Percentiles rank a stretch among this genome's conserved stretches.
Conservation (phyloP, 2,888 invertebrate species). For the Mesorhabditis sp. region DNA sequence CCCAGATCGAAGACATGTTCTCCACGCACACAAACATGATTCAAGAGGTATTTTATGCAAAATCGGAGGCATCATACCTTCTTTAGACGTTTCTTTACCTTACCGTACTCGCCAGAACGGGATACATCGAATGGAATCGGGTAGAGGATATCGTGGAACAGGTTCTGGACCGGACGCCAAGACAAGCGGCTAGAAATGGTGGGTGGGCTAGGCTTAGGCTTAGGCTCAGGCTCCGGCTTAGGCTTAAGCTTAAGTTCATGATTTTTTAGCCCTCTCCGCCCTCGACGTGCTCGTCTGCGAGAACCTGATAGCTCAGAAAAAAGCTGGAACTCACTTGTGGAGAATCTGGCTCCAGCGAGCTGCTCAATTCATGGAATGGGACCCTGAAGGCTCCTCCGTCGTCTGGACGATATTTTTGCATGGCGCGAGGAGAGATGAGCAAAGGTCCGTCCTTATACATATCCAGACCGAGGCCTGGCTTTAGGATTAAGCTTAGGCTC, state of each 20-base stretch:
- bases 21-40: constrained; percentile 12
- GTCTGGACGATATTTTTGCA: constrained; percentile 15
- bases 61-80: not conserved
- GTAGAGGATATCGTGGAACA: constrained; percentile 10
- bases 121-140: constrained; percentile 11
- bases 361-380: constrained; percentile 8
- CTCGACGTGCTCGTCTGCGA: constrained; percentile 1
- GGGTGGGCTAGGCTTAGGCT: not conserved
- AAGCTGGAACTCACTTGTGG: constrained; percentile 9
- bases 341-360: constrained; percentile 1
- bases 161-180: constrained; percentile 12
- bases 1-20: constrained; percentile 12
- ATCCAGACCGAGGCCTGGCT: too few relatives aligned
- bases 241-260: too few relatives aligned
- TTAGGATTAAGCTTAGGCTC: too few relatives aligned
- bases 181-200: constrained; percentile 10
- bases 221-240: not conserved
- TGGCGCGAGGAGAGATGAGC: constrained; percentile 8
- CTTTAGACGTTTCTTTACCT: constrained; percentile 11
- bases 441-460: constrained; percentile 8
- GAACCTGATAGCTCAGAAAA: constrained; percentile 2
- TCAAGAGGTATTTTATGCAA: constrained; percentile 8
- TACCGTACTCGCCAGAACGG: constrained; percentile 11
- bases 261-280: not conserved
- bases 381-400: constrained; percentile 8